These are phyloP conservation scores for Coranthus polyacanthus DNA, from an alignment of 2,797 vertebrate genomes.

Conservation along the genomic window DNA sequence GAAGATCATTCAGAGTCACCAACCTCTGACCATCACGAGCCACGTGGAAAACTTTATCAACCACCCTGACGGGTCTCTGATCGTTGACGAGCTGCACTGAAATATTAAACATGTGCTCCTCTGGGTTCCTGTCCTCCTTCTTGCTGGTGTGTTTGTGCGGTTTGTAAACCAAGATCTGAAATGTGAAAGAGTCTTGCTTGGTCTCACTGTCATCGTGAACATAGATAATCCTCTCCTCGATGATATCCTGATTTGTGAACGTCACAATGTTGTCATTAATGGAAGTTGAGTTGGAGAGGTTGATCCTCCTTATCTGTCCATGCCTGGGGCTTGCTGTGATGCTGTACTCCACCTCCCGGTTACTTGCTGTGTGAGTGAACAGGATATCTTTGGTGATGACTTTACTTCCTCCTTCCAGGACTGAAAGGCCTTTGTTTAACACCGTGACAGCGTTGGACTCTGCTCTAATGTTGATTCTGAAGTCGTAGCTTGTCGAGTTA, in stretches of 20 bases:
- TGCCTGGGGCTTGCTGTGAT: conserved; percentile 84
- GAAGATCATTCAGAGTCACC: conserved; percentile 87
- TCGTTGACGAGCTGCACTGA: conserved; percentile 91
- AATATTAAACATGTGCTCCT: conserved; percentile 85
- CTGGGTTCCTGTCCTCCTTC: conserved; percentile 38
- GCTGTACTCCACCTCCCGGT: conserved; percentile 83
- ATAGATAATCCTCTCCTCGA: conserved; percentile 85
- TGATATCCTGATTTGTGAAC: conserved; percentile 89
- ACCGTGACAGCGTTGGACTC: conserved; percentile 78
- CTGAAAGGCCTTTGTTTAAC: conserved; percentile 86
- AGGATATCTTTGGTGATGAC: conserved; percentile 87
- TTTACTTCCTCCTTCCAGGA: conserved; percentile 90
- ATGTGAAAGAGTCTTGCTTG: conserved; percentile 84
- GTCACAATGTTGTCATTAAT: conserved; percentile 77
- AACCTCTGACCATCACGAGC: conserved; percentile 87
- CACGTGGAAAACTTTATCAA: conserved; percentile 90
- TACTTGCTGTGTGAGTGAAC: conserved; percentile 82
- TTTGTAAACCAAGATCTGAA: conserved; percentile 76
- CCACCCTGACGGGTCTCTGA: conserved; percentile 88
- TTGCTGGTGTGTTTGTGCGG: conserved; percentile 50
- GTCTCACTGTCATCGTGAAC: conserved; percentile 93
- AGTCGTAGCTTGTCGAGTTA: conserved; percentile 82
- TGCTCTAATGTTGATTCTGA: conserved; percentile 87
- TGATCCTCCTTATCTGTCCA: conserved; percentile 84
- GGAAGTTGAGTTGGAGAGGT: conserved; percentile 81